Base-by-base conservation (phyloP, 2,113 vertebrate genomes). In the Tautogolabrus adspersus region DNA sequence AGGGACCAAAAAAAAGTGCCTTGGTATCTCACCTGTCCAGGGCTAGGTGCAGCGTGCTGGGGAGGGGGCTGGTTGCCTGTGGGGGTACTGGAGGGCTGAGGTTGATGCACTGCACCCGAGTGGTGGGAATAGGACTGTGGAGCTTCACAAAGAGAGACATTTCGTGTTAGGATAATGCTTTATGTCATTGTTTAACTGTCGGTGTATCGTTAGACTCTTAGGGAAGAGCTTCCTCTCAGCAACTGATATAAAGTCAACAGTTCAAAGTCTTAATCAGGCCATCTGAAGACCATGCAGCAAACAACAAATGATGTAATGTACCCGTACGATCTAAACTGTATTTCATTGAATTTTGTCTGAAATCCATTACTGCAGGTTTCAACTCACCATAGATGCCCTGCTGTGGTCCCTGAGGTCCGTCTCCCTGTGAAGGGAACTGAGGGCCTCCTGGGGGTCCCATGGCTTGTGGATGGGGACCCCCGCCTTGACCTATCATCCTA, bases 71-170 rank as follows among this genome's bases (percentile, higher is more conserved):
- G 97, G 93, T 90, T 97, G 78, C 96, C 96, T 37, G 96, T 97
- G 10, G 97, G 97, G 1, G 97, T 98, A 88, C 95, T 97, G 72
- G 97, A 96, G 23, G 97, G 97, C 87, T 98, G 97, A 7, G 97
- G 96, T 66, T 94, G 96, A 88, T 97, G 97, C 64, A 97, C 94
- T 81, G 95, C 94, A 1, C 95, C 95, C 1, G 95, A 92, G 88
- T 96, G 96, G 88, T 97, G 97, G 55, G 96, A 91, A 86, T 97
- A 97, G 22, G 96, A 94, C 92, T 97, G 97, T 40, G 95, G 94
- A 70, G 96, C 97, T 90, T 85, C 26, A 90, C 68, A 90, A 66
- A 21, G 66, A 77, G 76, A 18, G 1, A 75, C 3, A 40, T 0
- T 64, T 3, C 57, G 15, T 2, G 12, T 34, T 34, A 51, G 49